Evolutionary conservation across 53 echinoderm and acorn worm genomes (phyloP).

Genomic region (Echinometra lucunter): DNA sequence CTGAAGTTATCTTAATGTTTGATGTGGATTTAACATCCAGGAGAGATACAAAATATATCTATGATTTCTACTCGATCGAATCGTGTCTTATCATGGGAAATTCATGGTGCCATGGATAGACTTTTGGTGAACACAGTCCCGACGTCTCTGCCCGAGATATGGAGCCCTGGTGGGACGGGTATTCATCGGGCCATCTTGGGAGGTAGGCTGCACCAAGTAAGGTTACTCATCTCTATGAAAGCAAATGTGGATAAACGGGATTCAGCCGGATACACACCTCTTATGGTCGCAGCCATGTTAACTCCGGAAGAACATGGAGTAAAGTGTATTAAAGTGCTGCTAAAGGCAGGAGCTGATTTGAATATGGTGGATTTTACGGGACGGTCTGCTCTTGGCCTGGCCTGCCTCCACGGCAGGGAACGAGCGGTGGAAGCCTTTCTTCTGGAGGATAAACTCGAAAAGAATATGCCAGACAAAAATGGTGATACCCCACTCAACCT

Average conservation of each 20-base stretch:
- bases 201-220: conserved; percentile 74
- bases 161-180: conserved; percentile 76
- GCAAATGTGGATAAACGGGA: conserved; percentile 87
- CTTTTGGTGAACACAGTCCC: conserved; percentile 51
- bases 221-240: conserved; percentile 87
- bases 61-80: conserved; percentile 34
- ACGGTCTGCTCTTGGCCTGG: conserved; percentile 84
- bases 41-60: not conserved
- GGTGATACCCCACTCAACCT: conserved; percentile 93
- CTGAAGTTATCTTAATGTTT: conserved; percentile 3
- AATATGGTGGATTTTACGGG: conserved; percentile 82
- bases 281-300: conserved; percentile 83
- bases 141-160: conserved; percentile 49
- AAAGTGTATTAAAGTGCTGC: conserved; percentile 77
- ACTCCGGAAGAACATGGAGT: conserved; percentile 77
- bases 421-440: conserved; percentile 77
- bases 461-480: conserved; percentile 82
- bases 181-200: conserved; percentile 90
- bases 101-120: conserved; percentile 57
- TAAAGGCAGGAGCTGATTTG: conserved; percentile 76
- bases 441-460: conserved; percentile 78
- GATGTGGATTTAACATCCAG: not conserved
- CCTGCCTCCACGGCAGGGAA: conserved; percentile 79
- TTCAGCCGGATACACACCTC: conserved; percentile 81
- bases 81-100: conserved; percentile 25